phyloP scores from a whole-genome alignment of 1,140 invertebrate species.

The Himalopsyche phryganea region DNA sequence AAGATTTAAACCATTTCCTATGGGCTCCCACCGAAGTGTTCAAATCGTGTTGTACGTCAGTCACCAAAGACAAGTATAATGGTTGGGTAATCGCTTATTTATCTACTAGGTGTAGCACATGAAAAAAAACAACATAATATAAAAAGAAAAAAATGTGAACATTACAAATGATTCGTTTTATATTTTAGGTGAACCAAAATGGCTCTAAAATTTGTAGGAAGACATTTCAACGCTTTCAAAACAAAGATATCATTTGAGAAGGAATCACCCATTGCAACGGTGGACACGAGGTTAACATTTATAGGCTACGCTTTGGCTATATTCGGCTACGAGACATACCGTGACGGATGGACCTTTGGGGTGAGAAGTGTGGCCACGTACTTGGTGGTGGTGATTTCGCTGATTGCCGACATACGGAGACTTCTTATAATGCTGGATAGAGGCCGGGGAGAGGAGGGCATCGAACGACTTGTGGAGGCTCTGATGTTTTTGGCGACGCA shows the following conservation, averaged over 20 bases:
- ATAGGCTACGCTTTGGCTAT: constrained; percentile 4
- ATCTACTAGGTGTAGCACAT: too few species aligned
- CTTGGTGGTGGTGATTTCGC: constrained; percentile 3
- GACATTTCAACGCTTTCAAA: neutral
- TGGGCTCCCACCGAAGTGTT: too few species aligned
- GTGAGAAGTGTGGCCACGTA: neutral
- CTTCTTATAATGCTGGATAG: constrained; percentile 5
- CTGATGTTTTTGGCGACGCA: constrained; percentile 27
- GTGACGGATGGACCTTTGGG: constrained; percentile 5
- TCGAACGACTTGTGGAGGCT: constrained; percentile 23
- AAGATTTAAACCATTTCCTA: too few species aligned
- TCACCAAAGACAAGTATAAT: too few species aligned
- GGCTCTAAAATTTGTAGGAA: too few species aligned
- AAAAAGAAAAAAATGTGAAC: too few species aligned
- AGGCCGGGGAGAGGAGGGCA: constrained; percentile 6
- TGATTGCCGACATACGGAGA: constrained; percentile 10
- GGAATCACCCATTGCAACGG: constrained; percentile 19
- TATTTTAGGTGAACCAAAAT: too few species aligned
- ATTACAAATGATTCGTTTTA: too few species aligned
- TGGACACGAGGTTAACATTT: constrained; percentile 18
- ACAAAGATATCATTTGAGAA: neutral
- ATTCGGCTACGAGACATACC: constrained; percentile 22
- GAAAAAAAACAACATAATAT: too few species aligned
- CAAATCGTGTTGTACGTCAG: too few species aligned
- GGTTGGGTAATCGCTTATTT: too few species aligned